phyloP scores from a whole-genome alignment of 1,140 invertebrate species.

The Portunus trituberculatus region DNA sequence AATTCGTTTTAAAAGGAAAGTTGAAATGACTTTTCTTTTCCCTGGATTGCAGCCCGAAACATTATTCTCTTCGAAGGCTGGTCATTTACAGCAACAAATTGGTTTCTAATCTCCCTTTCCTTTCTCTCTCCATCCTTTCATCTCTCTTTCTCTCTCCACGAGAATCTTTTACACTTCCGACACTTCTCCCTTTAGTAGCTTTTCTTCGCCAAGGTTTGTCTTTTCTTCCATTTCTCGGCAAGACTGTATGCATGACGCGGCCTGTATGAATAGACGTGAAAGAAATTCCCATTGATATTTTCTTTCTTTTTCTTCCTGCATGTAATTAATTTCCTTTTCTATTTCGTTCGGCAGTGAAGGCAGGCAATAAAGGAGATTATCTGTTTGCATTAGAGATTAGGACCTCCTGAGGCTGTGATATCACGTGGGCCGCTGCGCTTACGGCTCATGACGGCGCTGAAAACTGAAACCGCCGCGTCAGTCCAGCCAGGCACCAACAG shows the following conservation, averaged over 20 bases:
- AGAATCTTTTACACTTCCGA: neutral
- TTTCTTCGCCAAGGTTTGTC: too few species aligned
- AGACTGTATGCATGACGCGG: too few species aligned
- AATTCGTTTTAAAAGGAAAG: neutral
- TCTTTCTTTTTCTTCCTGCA: neutral
- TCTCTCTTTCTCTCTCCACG: neutral
- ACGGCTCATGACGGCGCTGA: too few species aligned
- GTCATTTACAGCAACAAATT: slow-evolving; percentile 1
- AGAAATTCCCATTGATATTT: neutral
- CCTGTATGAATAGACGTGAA: neutral
- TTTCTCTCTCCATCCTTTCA: neutral
- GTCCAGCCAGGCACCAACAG: too few species aligned
- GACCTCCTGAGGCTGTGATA: neutral
- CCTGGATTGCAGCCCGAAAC: neutral
- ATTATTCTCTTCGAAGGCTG: neutral
- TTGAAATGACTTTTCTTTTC: neutral
- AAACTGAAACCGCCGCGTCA: neutral
- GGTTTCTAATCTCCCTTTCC: neutral
- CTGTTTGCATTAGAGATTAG: neutral
- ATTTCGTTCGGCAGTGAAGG: neutral
- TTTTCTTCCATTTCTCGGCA: too few species aligned
- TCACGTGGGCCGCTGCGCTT: too few species aligned
- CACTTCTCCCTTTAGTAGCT: neutral
- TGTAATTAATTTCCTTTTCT: neutral
- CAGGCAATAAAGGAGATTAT: neutral